Base-by-base conservation (phyloP, 2,888 invertebrate species). In the Cyrtodaria siliqua region DNA sequence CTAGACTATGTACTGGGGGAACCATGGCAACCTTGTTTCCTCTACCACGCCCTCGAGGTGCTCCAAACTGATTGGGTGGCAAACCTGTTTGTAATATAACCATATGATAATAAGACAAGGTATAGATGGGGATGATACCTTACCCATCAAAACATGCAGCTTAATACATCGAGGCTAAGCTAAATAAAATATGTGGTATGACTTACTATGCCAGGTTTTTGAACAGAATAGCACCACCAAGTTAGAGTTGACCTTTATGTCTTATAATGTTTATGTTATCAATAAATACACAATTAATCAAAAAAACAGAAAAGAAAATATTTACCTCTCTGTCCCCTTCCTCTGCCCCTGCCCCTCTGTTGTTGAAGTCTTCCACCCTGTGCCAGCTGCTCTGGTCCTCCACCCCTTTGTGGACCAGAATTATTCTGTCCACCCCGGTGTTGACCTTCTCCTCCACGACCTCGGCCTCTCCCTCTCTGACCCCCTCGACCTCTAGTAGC, bases 1-100 rank as follows among this genome's bases (percentile, higher is more conserved):
- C 75, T 42, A 83, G 53, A 42, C 78, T 75, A 50, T 86, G 86
- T 9, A 85, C 81, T 16, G 80, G 70, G 6, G 82, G 82, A 18
- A 77, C 79, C 52, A 59, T 73, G 3, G 66, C 23, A 38, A 52
- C 44, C 20, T 68, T 69, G 9, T n/a, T n/a, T n/a, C 71, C 71
- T 64, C 66, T 33, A 8, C 33, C 64, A 47, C 74, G 60, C 52
- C 69, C 67, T 18, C 75, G 74, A 57, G 70, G 33, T 20, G 60
- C 56, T 49, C 63, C 50, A 38, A 76, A 63, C 38, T 56, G 33
- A 60, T 59, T 67, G 20, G 70, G 71, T n/a, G 76, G 71, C 70
- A 76, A 50, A 23, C 76, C 76, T 76, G 49, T 16, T 52, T 12
- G 16, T 38, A 12, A 38, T 12, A 16, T 38, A 8, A 38, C 16